These are phyloP conservation scores for Syngnathus rostellatus DNA, from an alignment of 2,797 vertebrate genomes.

Conservation along the genomic window DNA sequence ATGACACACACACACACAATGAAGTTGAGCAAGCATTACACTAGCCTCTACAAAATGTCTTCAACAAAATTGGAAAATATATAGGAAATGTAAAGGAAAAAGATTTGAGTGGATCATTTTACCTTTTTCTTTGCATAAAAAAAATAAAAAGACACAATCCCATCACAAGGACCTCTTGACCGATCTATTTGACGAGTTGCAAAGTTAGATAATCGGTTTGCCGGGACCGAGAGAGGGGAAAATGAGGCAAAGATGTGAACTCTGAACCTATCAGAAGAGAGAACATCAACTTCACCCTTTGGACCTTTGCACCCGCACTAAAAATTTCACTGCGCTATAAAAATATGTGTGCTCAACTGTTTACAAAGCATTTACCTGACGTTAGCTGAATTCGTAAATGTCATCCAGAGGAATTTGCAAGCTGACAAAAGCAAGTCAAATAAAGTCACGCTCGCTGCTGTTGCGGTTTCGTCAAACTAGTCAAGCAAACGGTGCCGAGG, in stretches of 20 bases:
- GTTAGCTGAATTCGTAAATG: neutral
- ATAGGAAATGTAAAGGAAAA: neutral
- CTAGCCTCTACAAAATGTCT: neutral
- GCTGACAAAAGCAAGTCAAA: neutral
- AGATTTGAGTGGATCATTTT: neutral
- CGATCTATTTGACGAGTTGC: too few relatives aligned
- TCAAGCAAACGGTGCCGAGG: neutral
- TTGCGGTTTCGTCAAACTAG: too few relatives aligned
- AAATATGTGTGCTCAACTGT: neutral
- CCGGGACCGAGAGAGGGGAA: too few relatives aligned
- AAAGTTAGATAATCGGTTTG: too few relatives aligned
- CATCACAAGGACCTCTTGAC: too few relatives aligned
- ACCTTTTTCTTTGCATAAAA: neutral
- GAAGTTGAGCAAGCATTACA: neutral
- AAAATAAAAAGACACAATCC: too few relatives aligned
- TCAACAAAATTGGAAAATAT: neutral
- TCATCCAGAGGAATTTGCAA: neutral
- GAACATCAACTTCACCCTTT: neutral
- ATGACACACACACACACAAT: constrained; percentile 12
- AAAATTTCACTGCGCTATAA: neutral
- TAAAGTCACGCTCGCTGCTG: neutral
- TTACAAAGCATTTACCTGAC: neutral
- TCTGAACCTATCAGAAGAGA: neutral
- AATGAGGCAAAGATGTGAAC: neutral
- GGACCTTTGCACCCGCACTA: constrained; percentile 5